Evolutionary conservation across 2,797 vertebrate genomes (phyloP).

Genomic region (Emydoidea blandingii): DNA sequence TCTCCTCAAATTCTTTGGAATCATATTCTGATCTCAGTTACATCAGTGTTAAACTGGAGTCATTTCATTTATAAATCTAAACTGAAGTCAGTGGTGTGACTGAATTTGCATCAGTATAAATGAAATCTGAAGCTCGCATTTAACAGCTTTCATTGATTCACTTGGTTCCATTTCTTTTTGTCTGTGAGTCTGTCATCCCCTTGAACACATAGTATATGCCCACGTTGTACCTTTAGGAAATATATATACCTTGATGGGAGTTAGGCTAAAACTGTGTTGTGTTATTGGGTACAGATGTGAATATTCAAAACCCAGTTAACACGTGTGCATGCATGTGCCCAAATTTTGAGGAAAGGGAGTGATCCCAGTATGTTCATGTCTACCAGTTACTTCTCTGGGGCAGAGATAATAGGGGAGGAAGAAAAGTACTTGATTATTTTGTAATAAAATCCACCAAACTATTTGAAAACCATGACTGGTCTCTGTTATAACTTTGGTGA

Average conservation of each 20-base stretch:
- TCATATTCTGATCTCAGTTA: background rate
- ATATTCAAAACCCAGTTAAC: background rate
- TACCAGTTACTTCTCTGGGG: background rate
- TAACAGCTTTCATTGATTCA: background rate
- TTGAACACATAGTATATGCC: background rate
- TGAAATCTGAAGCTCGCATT: background rate
- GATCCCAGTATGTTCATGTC: background rate
- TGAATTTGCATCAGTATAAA: background rate
- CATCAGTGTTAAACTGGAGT: background rate
- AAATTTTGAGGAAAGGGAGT: background rate
- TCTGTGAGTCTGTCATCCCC: background rate
- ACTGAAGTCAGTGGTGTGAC: background rate
- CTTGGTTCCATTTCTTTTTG: background rate
- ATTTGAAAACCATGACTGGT: background rate
- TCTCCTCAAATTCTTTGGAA: background rate
- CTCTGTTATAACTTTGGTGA: background rate
- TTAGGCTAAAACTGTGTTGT: background rate
- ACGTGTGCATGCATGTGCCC: background rate
- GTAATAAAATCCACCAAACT: background rate
- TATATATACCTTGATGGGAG: background rate
- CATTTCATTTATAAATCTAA: background rate
- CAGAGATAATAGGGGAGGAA: background rate
- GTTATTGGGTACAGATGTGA: background rate
- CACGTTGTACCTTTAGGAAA: background rate
- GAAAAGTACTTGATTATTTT: background rate